Base-by-base conservation (phyloP, 2,888 invertebrate species). In the Agonopterix arenella region DNA sequence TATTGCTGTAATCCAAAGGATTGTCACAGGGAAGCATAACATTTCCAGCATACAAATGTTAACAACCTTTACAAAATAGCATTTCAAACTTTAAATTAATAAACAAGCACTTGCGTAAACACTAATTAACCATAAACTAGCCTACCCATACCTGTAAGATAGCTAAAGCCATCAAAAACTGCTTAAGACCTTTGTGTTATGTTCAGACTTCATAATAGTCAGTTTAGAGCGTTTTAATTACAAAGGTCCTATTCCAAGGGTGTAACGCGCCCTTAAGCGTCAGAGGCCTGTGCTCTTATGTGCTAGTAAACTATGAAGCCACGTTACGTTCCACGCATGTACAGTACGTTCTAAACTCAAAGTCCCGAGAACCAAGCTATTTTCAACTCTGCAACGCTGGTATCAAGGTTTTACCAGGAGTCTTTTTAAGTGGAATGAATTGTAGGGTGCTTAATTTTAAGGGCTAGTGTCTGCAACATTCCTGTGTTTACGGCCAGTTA, bases 141-240 rank as follows among this genome's bases (percentile, higher is more conserved):
- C 43, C 52, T 43, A 51, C 48, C 50, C 52, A 55, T 57, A 60
- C 60, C 58, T 60, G 60, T 58, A 55, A 48, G 50, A 50, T 55
- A 45, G 45, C 46, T 50, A 48, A 49, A 38, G 56, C 63, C 56
- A 65, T 67, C 64, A 62, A 63, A 63, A 68, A 60, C 61, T 71
- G 61, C 66, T 64, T 66, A 63, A 58, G 56, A 66, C 60, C 64
- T 53, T 52, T 58, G 57, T 60, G 64, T 66, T 66, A 71, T 69
- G 71, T 68, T 71, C 74, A 74, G 71, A 73, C 73, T 72, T 72
- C 66, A 66, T 77, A 76, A 86, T 85, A 69, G 83, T 80, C 77
- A 76, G 73, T 84, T 84, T 80, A 84, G 78, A 76, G 80, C 73
- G 84, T 76, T 86, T 86, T 86, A 88, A 89, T 86, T 86, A 86